Percentiles rank a stretch among this genome's conserved stretches.
phyloP scores from a whole-genome alignment of 1,140 invertebrate species.

The Anastrepha ludens region DNA sequence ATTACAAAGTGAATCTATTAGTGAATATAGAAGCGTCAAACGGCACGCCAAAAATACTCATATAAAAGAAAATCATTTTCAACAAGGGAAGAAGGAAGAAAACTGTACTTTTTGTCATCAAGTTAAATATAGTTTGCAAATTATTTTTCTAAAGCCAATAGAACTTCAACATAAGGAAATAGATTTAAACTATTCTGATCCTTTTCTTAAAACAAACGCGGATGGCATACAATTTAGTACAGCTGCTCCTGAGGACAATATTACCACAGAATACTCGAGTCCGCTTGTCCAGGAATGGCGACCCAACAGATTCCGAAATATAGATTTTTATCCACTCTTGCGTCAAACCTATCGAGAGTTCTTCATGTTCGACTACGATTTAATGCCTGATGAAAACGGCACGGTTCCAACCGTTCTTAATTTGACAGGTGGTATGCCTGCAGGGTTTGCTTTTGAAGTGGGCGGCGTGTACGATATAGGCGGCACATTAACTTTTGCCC shows the following conservation, averaged over 20 bases:
- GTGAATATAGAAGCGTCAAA: not conserved
- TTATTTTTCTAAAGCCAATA: not conserved
- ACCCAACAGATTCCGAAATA: conserved; percentile 63
- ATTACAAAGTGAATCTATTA: not conserved
- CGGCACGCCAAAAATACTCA: not conserved
- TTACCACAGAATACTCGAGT: not conserved
- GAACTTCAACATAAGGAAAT: not conserved
- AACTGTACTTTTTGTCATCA: not conserved
- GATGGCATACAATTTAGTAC: not conserved
- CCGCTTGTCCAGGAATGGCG: conserved; percentile 61
- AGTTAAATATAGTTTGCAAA: not conserved
- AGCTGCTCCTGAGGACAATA: not conserved
- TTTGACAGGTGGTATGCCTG: conserved; percentile 78
- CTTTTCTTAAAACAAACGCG: not conserved
- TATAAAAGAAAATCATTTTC: not conserved
- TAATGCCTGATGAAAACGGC: conserved; percentile 77
- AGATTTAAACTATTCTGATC: conserved; percentile 38
- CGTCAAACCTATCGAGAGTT: conserved; percentile 82
- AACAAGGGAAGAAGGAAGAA: not conserved
- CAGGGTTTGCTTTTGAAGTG: conserved; percentile 80
- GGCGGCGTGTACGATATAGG: conserved; percentile 82
- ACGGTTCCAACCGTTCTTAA: conserved; percentile 80
- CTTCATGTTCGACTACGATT: conserved; percentile 83
- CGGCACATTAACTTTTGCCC: conserved; percentile 80
- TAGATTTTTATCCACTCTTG: conserved; percentile 76